These are phyloP conservation scores for Crenuchus spilurus DNA, from an alignment of 2,797 vertebrate species.

Conservation along the genomic window DNA sequence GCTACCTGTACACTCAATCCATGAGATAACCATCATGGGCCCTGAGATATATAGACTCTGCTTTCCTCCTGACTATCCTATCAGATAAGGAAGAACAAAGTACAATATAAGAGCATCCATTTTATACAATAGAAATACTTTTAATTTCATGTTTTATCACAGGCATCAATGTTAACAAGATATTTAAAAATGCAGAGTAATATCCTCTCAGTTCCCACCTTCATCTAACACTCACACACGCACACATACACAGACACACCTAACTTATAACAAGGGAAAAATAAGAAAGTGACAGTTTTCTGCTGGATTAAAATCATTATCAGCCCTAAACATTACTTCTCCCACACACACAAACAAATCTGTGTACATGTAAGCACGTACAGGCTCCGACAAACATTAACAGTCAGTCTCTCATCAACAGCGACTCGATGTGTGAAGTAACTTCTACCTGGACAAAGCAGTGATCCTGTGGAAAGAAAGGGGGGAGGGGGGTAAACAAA, in stretches of 20 bases:
- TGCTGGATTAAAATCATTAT: constrained; percentile 70
- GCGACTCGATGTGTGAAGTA: constrained; percentile 57
- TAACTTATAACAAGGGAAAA: constrained; percentile 45
- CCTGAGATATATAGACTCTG: background rate
- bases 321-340: constrained; percentile 39
- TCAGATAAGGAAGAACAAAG: background rate
- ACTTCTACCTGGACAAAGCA: constrained; percentile 79
- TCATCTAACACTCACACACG: constrained; percentile 44
- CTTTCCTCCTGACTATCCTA: background rate
- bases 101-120: background rate
- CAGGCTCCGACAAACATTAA: constrained; percentile 32
- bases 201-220: constrained; percentile 60
- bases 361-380: constrained; percentile 9
- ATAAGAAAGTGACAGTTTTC: constrained; percentile 63
- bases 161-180: constrained; percentile 78
- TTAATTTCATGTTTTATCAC: constrained; percentile 81
- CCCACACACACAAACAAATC: constrained; percentile 16
- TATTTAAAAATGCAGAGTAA: constrained; percentile 79
- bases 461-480: constrained; percentile 69
- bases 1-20: background rate
- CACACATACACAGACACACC: constrained; percentile 19
- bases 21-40: background rate
- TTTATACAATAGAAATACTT: constrained; percentile 83
- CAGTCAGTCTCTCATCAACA: constrained; percentile 40
- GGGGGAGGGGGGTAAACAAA: background rate